Conservation (phyloP, 1,140 invertebrate species). For the Tetragonula clypearis region DNA sequence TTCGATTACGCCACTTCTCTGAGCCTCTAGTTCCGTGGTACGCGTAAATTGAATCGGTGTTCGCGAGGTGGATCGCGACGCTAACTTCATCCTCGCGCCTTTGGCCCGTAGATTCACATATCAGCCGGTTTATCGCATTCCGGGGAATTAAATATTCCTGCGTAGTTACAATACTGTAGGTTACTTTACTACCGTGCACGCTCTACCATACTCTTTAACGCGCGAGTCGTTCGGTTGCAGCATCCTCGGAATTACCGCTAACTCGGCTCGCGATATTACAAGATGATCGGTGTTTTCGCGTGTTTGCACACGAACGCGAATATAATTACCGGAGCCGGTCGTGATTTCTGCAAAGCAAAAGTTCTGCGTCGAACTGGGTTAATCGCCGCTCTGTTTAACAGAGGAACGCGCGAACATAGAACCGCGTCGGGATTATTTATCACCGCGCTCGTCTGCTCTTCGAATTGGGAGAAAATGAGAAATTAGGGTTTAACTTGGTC, state of each 20-base stretch:
- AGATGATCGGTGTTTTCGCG: slow-evolving; percentile 5
- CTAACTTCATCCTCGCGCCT: slow-evolving; percentile 51
- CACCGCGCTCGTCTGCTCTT: background rate
- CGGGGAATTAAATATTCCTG: slow-evolving; percentile 61
- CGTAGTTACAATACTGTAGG: slow-evolving; percentile 55
- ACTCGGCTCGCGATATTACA: slow-evolving; percentile 17
- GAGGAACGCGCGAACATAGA: background rate
- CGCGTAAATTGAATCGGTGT: slow-evolving; percentile 45
- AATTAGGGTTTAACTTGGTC: background rate
- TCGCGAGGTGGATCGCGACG: slow-evolving; percentile 17
- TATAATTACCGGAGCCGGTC: slow-evolving; percentile 24
- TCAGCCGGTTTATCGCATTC: slow-evolving; percentile 57
- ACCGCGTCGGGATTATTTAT: background rate
- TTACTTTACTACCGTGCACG: slow-evolving; percentile 48
- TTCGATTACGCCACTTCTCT: background rate
- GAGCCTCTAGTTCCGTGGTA: background rate
- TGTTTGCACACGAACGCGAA: background rate
- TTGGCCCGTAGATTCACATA: slow-evolving; percentile 45
- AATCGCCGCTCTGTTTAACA: background rate
- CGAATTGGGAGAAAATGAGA: background rate
- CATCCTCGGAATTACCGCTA: slow-evolving; percentile 44
- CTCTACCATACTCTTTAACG: slow-evolving; percentile 4
- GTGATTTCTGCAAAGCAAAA: slow-evolving; percentile 22
- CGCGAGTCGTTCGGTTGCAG: slow-evolving; percentile 1
- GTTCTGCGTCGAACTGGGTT: slow-evolving; percentile 16